Percentiles rank a stretch among this genome's conserved stretches.
Evolutionary conservation across 2,888 invertebrate species (phyloP).

Genomic region (Erynnis tages): DNA sequence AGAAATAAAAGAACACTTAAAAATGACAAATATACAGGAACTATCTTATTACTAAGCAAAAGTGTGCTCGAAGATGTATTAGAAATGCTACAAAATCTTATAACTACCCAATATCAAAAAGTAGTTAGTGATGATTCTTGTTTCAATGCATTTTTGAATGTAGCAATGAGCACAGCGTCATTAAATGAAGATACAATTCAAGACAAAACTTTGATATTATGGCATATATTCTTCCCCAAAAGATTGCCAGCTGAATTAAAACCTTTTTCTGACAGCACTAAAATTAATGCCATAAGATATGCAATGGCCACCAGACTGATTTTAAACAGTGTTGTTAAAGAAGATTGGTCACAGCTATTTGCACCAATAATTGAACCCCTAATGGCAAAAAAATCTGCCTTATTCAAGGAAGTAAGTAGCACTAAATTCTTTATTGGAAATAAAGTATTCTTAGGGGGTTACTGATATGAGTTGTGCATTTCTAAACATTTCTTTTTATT

Average conservation of each 20-base stretch:
- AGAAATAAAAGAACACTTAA: conserved; percentile 31
- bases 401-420: conserved; percentile 43
- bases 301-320: conserved; percentile 45
- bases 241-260: conserved; percentile 4
- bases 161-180: conserved; percentile 44
- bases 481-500: too few species aligned
- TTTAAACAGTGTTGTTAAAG: conserved; percentile 43
- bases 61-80: conserved; percentile 32
- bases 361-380: conserved; percentile 5
- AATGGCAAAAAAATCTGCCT: conserved; percentile 8
- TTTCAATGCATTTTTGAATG: conserved; percentile 44
- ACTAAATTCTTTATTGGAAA: conserved; percentile 19
- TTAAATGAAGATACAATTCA: conserved; percentile 35
- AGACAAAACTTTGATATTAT: conserved; percentile 2
- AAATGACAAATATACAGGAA: not conserved
- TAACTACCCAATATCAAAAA: conserved; percentile 42
- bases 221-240: conserved; percentile 12
- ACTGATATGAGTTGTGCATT: too few species aligned
- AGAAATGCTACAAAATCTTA: conserved; percentile 45
- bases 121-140: conserved; percentile 41
- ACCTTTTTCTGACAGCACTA: conserved; percentile 26
- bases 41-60: conserved; percentile 7
- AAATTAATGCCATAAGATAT: conserved; percentile 49
- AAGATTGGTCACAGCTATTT: conserved; percentile 38
- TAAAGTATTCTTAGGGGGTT: too few species aligned